Percentiles rank a stretch among this genome's conserved stretches.
Conservation (phyloP, 2,113 vertebrate genomes). For the Istiophorus platypterus region DNA sequence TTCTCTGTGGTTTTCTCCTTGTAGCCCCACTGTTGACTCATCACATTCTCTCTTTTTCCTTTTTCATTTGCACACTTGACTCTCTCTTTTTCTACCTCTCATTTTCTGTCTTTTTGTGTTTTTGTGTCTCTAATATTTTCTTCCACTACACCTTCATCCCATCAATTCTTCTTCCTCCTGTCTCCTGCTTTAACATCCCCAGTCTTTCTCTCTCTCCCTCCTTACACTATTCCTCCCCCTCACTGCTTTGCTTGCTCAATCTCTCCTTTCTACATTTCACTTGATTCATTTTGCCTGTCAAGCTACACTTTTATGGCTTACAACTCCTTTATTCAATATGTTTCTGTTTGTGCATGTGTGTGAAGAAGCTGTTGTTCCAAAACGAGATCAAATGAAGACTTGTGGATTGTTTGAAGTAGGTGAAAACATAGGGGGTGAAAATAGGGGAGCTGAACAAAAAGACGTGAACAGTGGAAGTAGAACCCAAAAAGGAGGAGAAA, state of each 20-base stretch:
- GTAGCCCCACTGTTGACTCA: slow-evolving; percentile 52
- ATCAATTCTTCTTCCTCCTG: slow-evolving; percentile 10
- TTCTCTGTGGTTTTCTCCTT: slow-evolving; percentile 34
- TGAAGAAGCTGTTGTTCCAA: slow-evolving; percentile 39
- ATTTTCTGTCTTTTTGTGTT: slow-evolving; percentile 31
- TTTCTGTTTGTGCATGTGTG: slow-evolving; percentile 26
- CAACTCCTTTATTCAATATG: slow-evolving; percentile 25
- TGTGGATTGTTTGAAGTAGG: slow-evolving; percentile 56
- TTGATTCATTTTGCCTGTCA: slow-evolving; percentile 45
- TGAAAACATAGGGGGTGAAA: slow-evolving; percentile 25
- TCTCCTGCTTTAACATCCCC: not conserved
- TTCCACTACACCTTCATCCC: slow-evolving; percentile 29
- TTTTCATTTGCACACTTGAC: slow-evolving; percentile 48
- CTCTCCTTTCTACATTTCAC: slow-evolving; percentile 15
- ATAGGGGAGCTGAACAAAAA: slow-evolving; percentile 27
- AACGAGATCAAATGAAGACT: slow-evolving; percentile 56
- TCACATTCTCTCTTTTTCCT: slow-evolving; percentile 38
- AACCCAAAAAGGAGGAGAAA: slow-evolving; percentile 18
- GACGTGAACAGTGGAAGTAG: slow-evolving; percentile 1
- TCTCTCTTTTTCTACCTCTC: slow-evolving; percentile 35
- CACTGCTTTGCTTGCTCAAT: slow-evolving; percentile 20
- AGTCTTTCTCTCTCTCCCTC: not conserved
- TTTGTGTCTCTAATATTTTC: slow-evolving; percentile 31
- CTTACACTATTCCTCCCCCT: not conserved
- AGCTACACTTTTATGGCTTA: slow-evolving; percentile 18